Evolutionary conservation across 2,113 vertebrate genomes (phyloP).

Genomic region (Caloenas nicobarica): DNA sequence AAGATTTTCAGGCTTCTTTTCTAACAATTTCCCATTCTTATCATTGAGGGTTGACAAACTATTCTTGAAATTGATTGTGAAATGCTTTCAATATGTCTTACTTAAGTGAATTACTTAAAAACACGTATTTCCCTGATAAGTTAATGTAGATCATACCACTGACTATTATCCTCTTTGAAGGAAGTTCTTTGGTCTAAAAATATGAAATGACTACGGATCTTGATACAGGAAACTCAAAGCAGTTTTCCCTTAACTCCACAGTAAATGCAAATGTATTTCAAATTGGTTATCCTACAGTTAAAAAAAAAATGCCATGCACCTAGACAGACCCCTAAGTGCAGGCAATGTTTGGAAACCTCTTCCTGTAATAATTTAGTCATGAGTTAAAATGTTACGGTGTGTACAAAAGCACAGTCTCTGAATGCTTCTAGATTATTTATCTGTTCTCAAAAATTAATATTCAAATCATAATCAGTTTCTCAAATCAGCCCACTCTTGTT

Average conservation of each 20-base stretch:
- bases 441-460: conserved; percentile 46
- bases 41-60: neutral
- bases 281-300: neutral
- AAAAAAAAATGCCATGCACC: neutral
- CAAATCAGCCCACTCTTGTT: conserved; percentile 49
- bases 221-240: neutral
- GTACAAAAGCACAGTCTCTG: neutral
- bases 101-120: conserved; percentile 17
- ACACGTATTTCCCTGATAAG: neutral
- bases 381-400: neutral
- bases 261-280: neutral
- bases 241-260: neutral
- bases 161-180: neutral
- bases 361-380: neutral
- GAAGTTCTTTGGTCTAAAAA: conserved; percentile 11
- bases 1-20: conserved; percentile 13
- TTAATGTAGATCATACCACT: neutral
- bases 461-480: conserved; percentile 33
- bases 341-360: neutral
- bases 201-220: neutral
- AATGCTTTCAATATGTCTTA: neutral
- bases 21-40: conserved; percentile 11
- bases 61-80: neutral
- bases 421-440: conserved; percentile 13
- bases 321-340: neutral